Conservation (phyloP, 2,888 invertebrate species). For the Phorcus lineatus region DNA sequence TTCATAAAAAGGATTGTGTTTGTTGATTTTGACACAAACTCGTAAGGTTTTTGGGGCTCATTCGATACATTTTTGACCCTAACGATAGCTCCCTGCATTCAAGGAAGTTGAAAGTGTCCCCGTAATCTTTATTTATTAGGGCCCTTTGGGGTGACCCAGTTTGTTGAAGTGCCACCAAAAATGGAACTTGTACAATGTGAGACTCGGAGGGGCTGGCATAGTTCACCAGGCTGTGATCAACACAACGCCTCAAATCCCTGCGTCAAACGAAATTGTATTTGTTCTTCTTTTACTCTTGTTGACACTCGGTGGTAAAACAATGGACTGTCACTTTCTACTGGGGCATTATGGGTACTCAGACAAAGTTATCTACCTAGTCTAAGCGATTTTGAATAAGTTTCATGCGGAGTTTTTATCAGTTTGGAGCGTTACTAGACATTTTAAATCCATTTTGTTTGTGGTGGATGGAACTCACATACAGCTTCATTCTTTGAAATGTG, state of each 20-base stretch:
- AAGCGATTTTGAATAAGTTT: neutral
- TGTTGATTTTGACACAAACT: too few relatives aligned
- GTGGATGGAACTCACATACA: too few relatives aligned
- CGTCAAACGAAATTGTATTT: neutral
- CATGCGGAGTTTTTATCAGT: neutral
- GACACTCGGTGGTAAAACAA: neutral
- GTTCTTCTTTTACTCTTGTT: neutral
- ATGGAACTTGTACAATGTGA: conserved; percentile 5
- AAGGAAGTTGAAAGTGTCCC: too few relatives aligned
- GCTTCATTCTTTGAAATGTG: too few relatives aligned
- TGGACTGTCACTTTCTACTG: neutral
- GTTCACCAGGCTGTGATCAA: neutral
- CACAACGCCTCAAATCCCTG: neutral
- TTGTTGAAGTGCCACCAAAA: neutral
- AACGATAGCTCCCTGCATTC: too few relatives aligned
- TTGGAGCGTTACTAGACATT: too few relatives aligned
- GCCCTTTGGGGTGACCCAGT: neutral
- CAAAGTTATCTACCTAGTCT: neutral
- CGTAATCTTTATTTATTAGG: neutral
- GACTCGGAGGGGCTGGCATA: neutral
- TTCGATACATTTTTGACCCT: too few relatives aligned
- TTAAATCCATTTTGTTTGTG: too few relatives aligned
- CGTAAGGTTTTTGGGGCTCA: too few relatives aligned
- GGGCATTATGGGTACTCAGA: neutral
- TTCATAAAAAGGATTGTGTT: too few relatives aligned